Base-by-base conservation (phyloP, 2,888 invertebrate species). In the Melolontha melolontha region DNA sequence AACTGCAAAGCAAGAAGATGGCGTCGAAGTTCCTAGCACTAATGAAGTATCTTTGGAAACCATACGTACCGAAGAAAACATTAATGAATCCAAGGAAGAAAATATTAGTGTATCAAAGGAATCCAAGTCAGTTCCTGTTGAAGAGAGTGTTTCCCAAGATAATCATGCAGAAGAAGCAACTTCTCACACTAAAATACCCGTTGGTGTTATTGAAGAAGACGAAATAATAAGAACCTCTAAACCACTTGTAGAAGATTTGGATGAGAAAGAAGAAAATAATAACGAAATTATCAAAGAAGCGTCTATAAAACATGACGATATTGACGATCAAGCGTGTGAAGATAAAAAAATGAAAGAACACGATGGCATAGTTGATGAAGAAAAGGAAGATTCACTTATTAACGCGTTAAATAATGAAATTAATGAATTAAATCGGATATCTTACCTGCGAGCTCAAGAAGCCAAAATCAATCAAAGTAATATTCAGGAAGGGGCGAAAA, bases 401-500 rank as follows among this genome's bases (percentile, higher is more conserved):
- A 29, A 34, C 34, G 34, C 2, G 6, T 8, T 6, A 6, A 10
- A 8, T 8, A 6, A 8, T 5, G 34, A 10, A 1, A 34, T 6
- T 34, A 8, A 34, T 34, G 10, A 34, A 34, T 5, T 6, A 6
- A 34, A 34, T 6, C 8, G 6, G 6, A 34, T 10, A 5, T 1
- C 34, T 34, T 34, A 2, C 4, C 4, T 6, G 10, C 5, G 6
- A 22, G 22, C 4, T 22, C 22, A 22, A 34, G 6, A 8, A 34
- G 7, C 10, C 34, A 10, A 34, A 34, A 34, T 1, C 10, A 34
- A 34, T 1, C 34, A 34, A 34, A 10, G 34, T 10, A 41, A 16
- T 29, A 41, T 11, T 10, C 41, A 69, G 16, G 57, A 66, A 47
- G 44, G 11, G 8, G 27, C 39, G 12, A 27, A 41, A 22, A 27